phyloP scores from a whole-genome alignment of 2,888 invertebrate genomes.

The Eretmocerus hayati region DNA sequence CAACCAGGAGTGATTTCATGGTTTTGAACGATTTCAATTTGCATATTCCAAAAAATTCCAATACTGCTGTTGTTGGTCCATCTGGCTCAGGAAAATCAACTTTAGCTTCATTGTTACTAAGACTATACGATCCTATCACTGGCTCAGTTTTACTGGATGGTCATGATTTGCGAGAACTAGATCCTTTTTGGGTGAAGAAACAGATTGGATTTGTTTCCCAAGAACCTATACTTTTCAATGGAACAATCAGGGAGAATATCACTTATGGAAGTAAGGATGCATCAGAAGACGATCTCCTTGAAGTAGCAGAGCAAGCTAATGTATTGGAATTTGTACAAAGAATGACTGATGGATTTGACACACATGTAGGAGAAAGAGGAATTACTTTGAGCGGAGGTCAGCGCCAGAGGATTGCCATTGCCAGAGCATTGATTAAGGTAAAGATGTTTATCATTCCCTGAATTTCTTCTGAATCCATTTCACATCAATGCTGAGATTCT shows the following conservation, averaged over 20 bases:
- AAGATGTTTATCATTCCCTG: no score
- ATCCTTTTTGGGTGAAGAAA: constrained; percentile 77
- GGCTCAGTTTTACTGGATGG: constrained; percentile 73
- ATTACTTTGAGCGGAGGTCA: constrained; percentile 88
- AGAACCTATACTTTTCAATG: constrained; percentile 90
- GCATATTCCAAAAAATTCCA: constrained; percentile 59
- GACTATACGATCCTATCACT: constrained; percentile 75
- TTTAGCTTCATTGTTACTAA: constrained; percentile 71
- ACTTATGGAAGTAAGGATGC: constrained; percentile 69
- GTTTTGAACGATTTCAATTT: constrained; percentile 64
- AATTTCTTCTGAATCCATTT: no score
- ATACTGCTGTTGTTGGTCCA: constrained; percentile 77
- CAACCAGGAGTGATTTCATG: constrained; percentile 53
- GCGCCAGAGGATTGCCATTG: constrained; percentile 88
- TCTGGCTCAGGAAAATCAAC: constrained; percentile 96
- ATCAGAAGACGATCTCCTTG: constrained; percentile 52
- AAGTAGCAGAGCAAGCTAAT: constrained; percentile 76
- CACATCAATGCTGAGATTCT: no score
- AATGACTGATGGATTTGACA: constrained; percentile 67
- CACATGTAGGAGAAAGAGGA: constrained; percentile 85
- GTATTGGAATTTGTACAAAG: constrained; percentile 69
- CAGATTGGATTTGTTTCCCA: constrained; percentile 84
- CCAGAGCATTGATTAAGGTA: constrained; percentile 83
- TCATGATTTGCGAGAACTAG: constrained; percentile 64
- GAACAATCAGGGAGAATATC: constrained; percentile 84